Evolutionary conservation across 2,888 invertebrate species (phyloP), one percentile per base, ranked within the genome.

Genomic region (Subacronicta megacephala): DNA sequence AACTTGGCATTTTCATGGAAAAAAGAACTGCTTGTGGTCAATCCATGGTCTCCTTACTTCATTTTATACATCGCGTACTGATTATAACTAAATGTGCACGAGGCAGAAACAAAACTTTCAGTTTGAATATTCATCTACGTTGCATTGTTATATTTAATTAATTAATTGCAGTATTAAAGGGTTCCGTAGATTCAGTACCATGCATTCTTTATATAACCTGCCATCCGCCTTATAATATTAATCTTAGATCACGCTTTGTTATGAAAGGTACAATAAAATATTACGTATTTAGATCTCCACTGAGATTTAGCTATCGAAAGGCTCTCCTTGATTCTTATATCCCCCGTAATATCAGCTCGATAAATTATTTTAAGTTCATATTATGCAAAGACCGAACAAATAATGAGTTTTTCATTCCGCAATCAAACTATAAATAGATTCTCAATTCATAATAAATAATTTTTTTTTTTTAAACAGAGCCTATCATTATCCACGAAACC

Each of bases 101-200:
- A 40, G 33, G 55, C 29, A 5, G 26, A 47, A 45, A 29, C n/a
- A n/a, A 29, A 41, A 38, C 23, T 36, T 53, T 51, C 20, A 41
- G 12, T 49, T 62, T 23, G 17, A 46, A 46, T 41, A 71, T 15
- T 29, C 29, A 52, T 35, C 38, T 62, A 58, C 18, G 54, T 61
- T 72, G 65, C 73, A 73, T 69, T 72, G 69, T 73, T 56, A 56
- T 42, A 52, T 54, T 60, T 33, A 36, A 69, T 64, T 60, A 13
- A 26, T 60, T 57, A 59, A 43, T 51, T 55, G 38, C 18, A 47
- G 51, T 18, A 33, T 35, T 59, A 46, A 43, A 45, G 35, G 29
- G 50, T 74, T 64, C 51, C 61, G 45, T 64, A 71, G 64, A 59
- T 59, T 63, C 42, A 53, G 44, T 33, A 37, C 37, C 13, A 58